Conservation (phyloP, 2,113 vertebrate species). For the Misgurnus mizolepis region DNA sequence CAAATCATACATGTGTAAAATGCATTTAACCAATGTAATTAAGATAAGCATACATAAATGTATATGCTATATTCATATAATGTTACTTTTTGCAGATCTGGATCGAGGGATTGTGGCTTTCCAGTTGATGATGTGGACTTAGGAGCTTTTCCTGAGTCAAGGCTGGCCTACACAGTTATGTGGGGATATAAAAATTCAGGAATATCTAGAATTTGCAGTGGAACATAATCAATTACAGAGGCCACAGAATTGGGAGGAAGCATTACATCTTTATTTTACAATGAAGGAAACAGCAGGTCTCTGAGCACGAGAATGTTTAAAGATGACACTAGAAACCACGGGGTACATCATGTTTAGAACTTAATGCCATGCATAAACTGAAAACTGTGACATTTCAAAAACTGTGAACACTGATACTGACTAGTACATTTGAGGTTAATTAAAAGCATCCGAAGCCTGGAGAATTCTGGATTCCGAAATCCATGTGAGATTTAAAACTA, state of each 20-base stretch:
- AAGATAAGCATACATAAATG: too few species aligned
- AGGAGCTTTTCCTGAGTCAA: slow-evolving; percentile 34
- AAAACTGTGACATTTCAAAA: too few species aligned
- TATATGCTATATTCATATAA: too few species aligned
- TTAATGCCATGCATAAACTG: background rate
- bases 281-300: background rate
- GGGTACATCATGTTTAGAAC: too few species aligned
- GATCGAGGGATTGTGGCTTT: background rate
- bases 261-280: background rate
- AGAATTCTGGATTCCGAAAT: too few species aligned
- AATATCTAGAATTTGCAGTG: slow-evolving; percentile 40
- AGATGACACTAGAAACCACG: too few species aligned
- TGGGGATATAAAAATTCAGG: slow-evolving; percentile 43
- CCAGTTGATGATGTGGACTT: background rate
- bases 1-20: background rate
- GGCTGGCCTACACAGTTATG: background rate
- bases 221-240: slow-evolving; percentile 36
- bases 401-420: too few species aligned
- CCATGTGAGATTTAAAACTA: slow-evolving; percentile 33
- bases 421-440: too few species aligned
- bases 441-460: too few species aligned
- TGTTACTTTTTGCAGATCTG: background rate
- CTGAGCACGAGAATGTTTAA: background rate
- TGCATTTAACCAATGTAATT: background rate
- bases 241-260: slow-evolving; percentile 40